Evolutionary conservation across 2,797 vertebrate genomes (phyloP), one percentile per base, ranked within the genome.

Genomic region (Eremophila alpestris): DNA sequence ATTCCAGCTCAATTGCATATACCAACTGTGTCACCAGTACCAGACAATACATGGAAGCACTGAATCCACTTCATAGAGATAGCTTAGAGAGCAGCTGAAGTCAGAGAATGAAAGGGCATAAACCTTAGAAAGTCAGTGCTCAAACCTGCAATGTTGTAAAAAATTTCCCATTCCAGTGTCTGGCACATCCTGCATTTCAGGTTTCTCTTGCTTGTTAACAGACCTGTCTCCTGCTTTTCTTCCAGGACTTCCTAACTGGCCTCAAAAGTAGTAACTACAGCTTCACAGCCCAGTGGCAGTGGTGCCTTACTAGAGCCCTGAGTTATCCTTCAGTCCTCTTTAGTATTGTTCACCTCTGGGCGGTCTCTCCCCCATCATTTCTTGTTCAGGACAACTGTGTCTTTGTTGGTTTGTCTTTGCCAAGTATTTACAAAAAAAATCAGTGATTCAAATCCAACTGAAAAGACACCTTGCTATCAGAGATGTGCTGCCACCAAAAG

Each of bases 261-360:
- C 14, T 71, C 32, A 76, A 46, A 51, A 36, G 10, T 8, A 76
- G 64, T 6, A 88, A 48, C 24, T n/a, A 43, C 16, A 46, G 16
- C 19, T 69, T 29, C 38, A 16, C 34, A 40, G 36, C 13, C 30
- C 27, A 18, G 59, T 20, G 45, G n/a, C 12, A 17, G 20, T 5
- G 3, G 12, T 34, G 38, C 20, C 65, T 68, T 21, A 17, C n/a
- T 29, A 45, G 17, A 73, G 16, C 5, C 24, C 14, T 0, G 0
- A 46, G 16, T 7, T 52, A 51, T 15, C 4, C 26, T 64, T 78
- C 49, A 64, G 21, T 29, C 16, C 20, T 32, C 22, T 30, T 55
- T 18, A 26, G 24, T 21, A 56, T 10, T 5, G 2, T 41, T 78
- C 38, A 52, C 16, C 46, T 56, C 58, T n/a, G 7, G 7, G 8